Base-by-base conservation (phyloP, 2,113 vertebrate genomes). In the Sterna hirundo region DNA sequence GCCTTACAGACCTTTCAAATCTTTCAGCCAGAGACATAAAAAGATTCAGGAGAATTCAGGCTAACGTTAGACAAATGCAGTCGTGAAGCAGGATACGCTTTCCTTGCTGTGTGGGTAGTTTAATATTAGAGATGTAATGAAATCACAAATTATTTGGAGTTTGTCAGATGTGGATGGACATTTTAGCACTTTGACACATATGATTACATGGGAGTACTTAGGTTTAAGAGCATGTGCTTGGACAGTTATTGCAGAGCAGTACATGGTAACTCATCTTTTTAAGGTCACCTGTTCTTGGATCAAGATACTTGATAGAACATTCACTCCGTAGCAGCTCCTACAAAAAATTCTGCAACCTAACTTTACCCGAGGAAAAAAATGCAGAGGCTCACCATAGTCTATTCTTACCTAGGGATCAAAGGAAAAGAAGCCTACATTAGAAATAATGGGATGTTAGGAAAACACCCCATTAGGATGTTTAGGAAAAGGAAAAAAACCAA, bases 201-300 rank as follows among this genome's bases (percentile, higher is more conserved):
- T 2, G n/a, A 61, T 52, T 84, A 91, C 30, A 61, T 57, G 62
- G 52, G 30, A 90, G 19, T 54, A 52, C 52, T 79, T 69, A 17
- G 21, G 74, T 89, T 94, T 83, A 91, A 94, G 82, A 94, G 34
- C 70, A 91, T 18, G 15, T 82, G 57, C 57, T 93, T 85, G 77
- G 78, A 69, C 66, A 89, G 62, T 69, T 83, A 83, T 17, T 76
- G 70, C 62, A 85, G 62, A 85, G 52, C 65, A 93, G 60, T 27
- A 54, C 32, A 84, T 21, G 9, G 36, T 54, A 90, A 69, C n/a
- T 84, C 65, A 71, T 71, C 44, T 57, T 26, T 32, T 89, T 25
- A 69, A 96, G 49, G 54, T 55, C 94, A 87, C 44, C n/a, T 76
- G 34, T 52, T 88, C 64, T 88, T 74, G 60, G 38, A 78, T 75